Base-by-base conservation (phyloP, 2,888 invertebrate genomes). In the Bombylius discolor region DNA sequence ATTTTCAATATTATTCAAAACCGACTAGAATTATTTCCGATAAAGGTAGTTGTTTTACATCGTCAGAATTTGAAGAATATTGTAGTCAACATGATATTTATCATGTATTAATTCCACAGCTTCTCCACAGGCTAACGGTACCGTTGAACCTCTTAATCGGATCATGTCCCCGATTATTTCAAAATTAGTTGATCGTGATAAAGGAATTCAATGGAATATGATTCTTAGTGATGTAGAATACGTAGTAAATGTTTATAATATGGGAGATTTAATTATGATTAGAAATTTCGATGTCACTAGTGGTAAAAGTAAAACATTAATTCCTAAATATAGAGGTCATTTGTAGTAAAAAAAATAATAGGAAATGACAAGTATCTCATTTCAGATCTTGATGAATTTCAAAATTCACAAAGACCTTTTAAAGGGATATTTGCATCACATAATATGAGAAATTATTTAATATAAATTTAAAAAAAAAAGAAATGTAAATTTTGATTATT, bases 251-350 rank as follows among this genome's bases (percentile, higher is more conserved):
- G 32, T 50, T 39, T 63, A 60, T 55, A 8, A 58, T n/a, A 32
- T 52, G 9, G 63, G 61, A 9, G 61, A 64, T 58, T 57, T 60
- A 45, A 61, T 63, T 5, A 53, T 63, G 56, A 55, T 62, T 4
- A 52, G 34, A 45, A 63, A 61, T 55, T 36, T 53, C n/a, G 62
- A 60, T 53, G 23, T 23, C 23, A 59, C 56, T 42, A 42, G 8
- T 11, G 39, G 39, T 11, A 11, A 1, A 42, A 42, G 11, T 11
- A 62, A 62, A 42, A 61, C 62, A 51, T 55, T 64, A 1, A 54
- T 62, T 23, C 60, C 62, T 9, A 62, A 59, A 49, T 63, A 49
- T 58, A 55, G 53, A 47, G 63, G 62, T 4, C 62, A 11, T 62
- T 61, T 58, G 50, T 47, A 12, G 49, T 62, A n/a, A 53, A 58